Evolutionary conservation across 1,140 invertebrate species (phyloP), one percentile per base, ranked within the genome.

Genomic region (Drosophila mauritiana): DNA sequence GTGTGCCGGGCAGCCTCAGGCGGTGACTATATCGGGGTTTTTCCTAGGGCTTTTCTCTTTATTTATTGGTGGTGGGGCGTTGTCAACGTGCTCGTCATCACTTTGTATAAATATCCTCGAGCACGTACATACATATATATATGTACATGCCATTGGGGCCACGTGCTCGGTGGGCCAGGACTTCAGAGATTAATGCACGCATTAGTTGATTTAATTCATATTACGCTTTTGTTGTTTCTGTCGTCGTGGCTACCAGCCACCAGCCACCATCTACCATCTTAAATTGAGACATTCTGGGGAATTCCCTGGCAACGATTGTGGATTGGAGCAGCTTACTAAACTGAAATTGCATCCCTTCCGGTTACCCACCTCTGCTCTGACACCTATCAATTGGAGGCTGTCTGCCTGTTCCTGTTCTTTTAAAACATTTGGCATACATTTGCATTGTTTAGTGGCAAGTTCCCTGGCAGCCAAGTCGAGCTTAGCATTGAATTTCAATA

Each of bases 161-260:
- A 91, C 90, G 90, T 91, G 90, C 81, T 83, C 67, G 56, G 74
- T 80, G 70, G 83, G 62, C 79, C 73, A 70, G 79, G 67, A 70
- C 84, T 80, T 88, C 46, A 65, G 83, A 91, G 91, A 91, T 91
- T 91, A 91, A 91, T 91, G 90, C 80, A 91, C 84, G 84, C 91
- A 91, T 91, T 91, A 91, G 91, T 85, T 79, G 90, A 91, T 89
- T 91, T 91, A 91, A 91, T 91, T 91, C 81, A 88, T 90, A 81
- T 90, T 85, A 90, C 80, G 77, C 51, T 53, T 8, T 22, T 37
- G 57, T 17, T 37, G 56, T 43, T 27, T 31, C 54, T 49, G 61
- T 56, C 65, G 65, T 67, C 85, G 70, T 78, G 85, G 85, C 63
- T 65, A 58, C 42, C 17, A 11, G 42, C 3, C n/a, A 58, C 42